Evolutionary conservation across 2,113 vertebrate species (phyloP).

Genomic region (Procapra przewalskii): DNA sequence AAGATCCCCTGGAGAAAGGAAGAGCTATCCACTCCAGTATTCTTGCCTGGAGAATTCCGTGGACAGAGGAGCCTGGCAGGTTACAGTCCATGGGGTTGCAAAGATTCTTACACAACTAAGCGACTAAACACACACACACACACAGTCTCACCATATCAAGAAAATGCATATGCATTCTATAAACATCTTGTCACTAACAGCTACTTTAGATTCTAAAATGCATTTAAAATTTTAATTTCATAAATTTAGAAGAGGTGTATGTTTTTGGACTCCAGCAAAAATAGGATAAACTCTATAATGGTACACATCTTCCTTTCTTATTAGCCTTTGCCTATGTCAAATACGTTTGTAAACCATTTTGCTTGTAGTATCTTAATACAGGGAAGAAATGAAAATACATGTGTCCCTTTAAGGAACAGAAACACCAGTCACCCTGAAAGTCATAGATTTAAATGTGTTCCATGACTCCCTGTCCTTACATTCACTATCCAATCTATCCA

Average conservation of each 20-base stretch:
- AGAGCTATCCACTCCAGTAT: not conserved
- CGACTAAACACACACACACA: not conserved
- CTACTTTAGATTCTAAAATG: not conserved
- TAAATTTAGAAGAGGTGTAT: not conserved
- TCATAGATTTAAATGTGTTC: not conserved
- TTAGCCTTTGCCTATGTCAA: not conserved
- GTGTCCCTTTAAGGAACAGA: not conserved
- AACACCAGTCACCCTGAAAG: not conserved
- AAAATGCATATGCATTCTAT: not conserved
- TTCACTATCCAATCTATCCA: not conserved
- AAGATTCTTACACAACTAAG: not conserved
- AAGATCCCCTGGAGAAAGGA: not conserved
- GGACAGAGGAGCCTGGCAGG: not conserved
- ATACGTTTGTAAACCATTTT: not conserved
- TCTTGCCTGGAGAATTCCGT: not conserved
- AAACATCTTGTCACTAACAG: not conserved
- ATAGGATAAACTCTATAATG: not conserved
- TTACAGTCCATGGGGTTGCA: not conserved
- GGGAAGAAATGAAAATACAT: not conserved
- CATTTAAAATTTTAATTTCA: not conserved
- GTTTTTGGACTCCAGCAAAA: not conserved
- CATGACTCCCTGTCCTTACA: not conserved
- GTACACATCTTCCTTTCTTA: not conserved
- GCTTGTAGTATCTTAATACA: not conserved
- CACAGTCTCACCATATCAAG: not conserved